Conservation (phyloP, 2,797 vertebrate genomes). For the Poecilia picta region DNA sequence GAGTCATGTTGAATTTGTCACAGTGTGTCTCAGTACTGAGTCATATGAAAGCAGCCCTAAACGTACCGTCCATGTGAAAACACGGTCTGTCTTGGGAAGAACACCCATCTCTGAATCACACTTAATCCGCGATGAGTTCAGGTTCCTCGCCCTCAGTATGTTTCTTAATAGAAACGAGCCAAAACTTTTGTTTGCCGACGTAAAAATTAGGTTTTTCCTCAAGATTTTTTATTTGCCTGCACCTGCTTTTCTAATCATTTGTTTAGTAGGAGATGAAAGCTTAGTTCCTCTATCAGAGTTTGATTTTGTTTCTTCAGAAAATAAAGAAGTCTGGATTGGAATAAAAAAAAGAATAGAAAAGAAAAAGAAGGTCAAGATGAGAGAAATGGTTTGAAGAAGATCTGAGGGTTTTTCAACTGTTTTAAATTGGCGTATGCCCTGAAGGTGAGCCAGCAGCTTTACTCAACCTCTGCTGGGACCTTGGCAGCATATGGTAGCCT, state of each 20-base stretch:
- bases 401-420: slow-evolving; percentile 40
- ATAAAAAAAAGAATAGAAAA: not conserved
- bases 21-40: slow-evolving; percentile 44
- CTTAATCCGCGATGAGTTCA: slow-evolving; percentile 48
- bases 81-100: slow-evolving; percentile 26
- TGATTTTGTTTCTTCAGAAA: not conserved
- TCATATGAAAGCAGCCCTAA: slow-evolving; percentile 43
- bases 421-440: slow-evolving; percentile 28
- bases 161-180: not conserved
- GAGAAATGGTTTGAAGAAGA: slow-evolving; percentile 47
- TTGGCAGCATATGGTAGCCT: slow-evolving; percentile 1
- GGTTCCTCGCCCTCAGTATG: slow-evolving; percentile 13
- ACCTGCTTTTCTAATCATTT: not conserved
- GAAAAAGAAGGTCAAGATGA: slow-evolving; percentile 8
- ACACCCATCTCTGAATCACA: slow-evolving; percentile 41
- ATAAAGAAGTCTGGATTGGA: not conserved
- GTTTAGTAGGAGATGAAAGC: not conserved
- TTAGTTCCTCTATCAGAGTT: not conserved
- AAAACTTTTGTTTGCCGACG: not conserved
- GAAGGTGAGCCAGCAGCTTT: slow-evolving; percentile 15
- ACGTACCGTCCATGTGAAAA: slow-evolving; percentile 47
- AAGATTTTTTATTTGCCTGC: not conserved
- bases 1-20: slow-evolving; percentile 51
- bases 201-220: not conserved
- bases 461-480: slow-evolving; percentile 8